Evolutionary conservation across 2,797 vertebrate genomes (phyloP).

Genomic region (Lateolabrax maculatus): DNA sequence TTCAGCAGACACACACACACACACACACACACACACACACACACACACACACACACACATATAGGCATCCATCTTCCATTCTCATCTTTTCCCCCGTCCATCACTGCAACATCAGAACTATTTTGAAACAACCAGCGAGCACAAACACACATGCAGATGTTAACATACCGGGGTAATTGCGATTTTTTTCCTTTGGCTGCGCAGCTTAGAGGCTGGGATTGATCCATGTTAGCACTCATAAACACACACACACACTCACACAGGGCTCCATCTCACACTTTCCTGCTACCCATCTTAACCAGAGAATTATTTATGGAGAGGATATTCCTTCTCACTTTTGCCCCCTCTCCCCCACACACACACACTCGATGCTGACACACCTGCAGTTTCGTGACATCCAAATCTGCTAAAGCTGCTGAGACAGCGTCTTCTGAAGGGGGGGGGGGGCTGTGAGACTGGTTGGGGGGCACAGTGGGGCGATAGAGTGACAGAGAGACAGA

Average conservation of each 20-base stretch:
- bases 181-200: constrained; percentile 38
- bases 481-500: constrained; percentile 62
- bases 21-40: constrained; percentile 41
- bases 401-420: constrained; percentile 77
- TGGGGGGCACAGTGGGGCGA: constrained; percentile 41
- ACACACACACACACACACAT: constrained; percentile 30
- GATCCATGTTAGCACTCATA: constrained; percentile 36
- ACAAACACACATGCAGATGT: constrained; percentile 56
- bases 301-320: constrained; percentile 71
- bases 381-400: constrained; percentile 75
- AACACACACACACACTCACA: constrained; percentile 22
- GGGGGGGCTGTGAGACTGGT: constrained; percentile 37
- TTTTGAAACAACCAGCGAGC: constrained; percentile 25
- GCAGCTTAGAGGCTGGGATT: constrained; percentile 32
- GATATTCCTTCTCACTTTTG: constrained; percentile 46
- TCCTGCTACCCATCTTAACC: constrained; percentile 52
- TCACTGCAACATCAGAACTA: constrained; percentile 53
- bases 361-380: constrained; percentile 65
- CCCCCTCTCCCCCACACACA: constrained; percentile 11
- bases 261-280: constrained; percentile 49
- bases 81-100: constrained; percentile 55
- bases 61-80: constrained; percentile 63
- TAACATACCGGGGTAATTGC: constrained; percentile 59
- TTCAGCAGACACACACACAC: constrained; percentile 50
- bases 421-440: constrained; percentile 58